Percentiles rank a stretch among this genome's conserved stretches.
Evolutionary conservation across 1,140 invertebrate species (phyloP).

Genomic region (Euwallacea fornicatus): DNA sequence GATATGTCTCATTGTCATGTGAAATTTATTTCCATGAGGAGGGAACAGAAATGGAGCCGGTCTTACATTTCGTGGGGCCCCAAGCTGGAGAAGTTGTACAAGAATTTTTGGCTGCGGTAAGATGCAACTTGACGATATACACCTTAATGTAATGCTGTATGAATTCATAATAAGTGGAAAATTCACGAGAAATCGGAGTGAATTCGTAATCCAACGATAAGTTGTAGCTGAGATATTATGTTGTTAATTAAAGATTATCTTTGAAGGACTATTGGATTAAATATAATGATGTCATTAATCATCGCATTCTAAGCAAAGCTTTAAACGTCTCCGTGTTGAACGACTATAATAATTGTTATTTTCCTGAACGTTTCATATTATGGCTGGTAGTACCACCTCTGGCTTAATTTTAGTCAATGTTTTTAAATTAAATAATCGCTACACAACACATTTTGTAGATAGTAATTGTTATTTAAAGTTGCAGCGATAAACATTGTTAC

Average conservation of each 20-base stretch:
- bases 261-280: not conserved
- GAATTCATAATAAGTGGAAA: slow-evolving; percentile 97
- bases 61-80: slow-evolving; percentile 94
- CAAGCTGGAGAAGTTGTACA: slow-evolving; percentile 97
- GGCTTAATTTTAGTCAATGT: too few species aligned
- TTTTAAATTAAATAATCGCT: too few species aligned
- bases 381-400: too few species aligned
- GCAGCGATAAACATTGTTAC: too few species aligned
- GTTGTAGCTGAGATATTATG: slow-evolving; percentile 69
- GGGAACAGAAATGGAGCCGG: slow-evolving; percentile 79
- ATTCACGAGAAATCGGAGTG: slow-evolving; percentile 75
- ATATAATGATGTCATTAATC: not conserved
- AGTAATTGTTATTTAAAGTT: too few species aligned
- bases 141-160: slow-evolving; percentile 87
- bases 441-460: too few species aligned
- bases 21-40: slow-evolving; percentile 72
- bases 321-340: slow-evolving; percentile 43
- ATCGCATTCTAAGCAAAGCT: not conserved
- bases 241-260: not conserved
- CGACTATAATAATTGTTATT: slow-evolving; percentile 18
- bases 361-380: too few species aligned
- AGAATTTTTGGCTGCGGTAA: slow-evolving; percentile 85
- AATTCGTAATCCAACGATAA: slow-evolving; percentile 80
- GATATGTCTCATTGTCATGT: slow-evolving; percentile 75
- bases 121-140: slow-evolving; percentile 86